Percentiles rank a stretch among this genome's conserved stretches.
Conservation (phyloP, 2,797 vertebrate species). For the Chaunax sp. region DNA sequence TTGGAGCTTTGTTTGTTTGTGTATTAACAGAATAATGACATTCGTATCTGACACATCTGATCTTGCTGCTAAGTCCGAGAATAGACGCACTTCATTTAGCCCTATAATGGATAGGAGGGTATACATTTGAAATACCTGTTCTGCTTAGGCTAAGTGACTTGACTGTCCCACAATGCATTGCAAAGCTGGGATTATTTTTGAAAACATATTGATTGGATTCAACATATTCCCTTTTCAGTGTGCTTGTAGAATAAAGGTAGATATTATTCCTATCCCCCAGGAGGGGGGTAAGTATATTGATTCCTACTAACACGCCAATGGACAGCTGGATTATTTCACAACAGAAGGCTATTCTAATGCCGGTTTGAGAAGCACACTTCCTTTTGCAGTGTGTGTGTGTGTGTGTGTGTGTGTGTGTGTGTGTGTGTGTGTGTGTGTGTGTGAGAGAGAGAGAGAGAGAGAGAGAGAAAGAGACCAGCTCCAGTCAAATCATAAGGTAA, state of each 20-base stretch:
- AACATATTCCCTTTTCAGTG: not conserved
- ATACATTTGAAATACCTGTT: not conserved
- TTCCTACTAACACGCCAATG: constrained; percentile 27
- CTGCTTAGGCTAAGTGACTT: not conserved
- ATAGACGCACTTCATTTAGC: not conserved
- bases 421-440: constrained; percentile 11
- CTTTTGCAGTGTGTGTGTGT: constrained; percentile 24
- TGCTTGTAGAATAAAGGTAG: not conserved
- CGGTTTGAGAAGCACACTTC: constrained; percentile 27
- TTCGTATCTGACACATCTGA: constrained; percentile 39
- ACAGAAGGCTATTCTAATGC: constrained; percentile 21
- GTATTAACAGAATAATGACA: constrained; percentile 25
- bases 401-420: constrained; percentile 15
- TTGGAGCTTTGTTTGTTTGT: constrained; percentile 36
- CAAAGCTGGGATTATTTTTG: not conserved
- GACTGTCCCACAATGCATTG: not conserved
- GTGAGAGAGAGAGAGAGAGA: constrained; percentile 17
- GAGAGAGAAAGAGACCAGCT: constrained; percentile 1
- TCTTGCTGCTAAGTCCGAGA: constrained; percentile 19
- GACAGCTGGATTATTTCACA: constrained; percentile 35
- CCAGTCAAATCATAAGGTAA: constrained; percentile 50
- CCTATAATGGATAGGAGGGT: not conserved
- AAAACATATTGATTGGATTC: not conserved
- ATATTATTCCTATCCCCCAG: constrained; percentile 16
- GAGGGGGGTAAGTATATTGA: constrained; percentile 10